Base-by-base conservation (phyloP, 2,888 invertebrate genomes). In the Lithophane semibrunnea region DNA sequence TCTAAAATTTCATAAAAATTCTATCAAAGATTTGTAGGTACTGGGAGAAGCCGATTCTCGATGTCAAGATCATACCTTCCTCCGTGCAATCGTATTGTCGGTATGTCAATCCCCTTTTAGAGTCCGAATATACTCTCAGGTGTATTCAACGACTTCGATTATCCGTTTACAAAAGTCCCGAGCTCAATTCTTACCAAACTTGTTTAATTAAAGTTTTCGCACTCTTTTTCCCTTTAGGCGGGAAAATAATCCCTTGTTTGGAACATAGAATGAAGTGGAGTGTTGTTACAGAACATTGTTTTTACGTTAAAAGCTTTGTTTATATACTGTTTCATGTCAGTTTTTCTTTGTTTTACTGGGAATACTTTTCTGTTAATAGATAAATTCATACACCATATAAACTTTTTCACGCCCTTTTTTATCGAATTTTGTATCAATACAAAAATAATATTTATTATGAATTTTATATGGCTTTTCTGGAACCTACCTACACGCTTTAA, bases 171-270 rank as follows among this genome's bases (percentile, higher is more conserved):
- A 94, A 94, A 95, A 95, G 95, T 96, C 95, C 93, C 89, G 90
- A 91, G 93, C 94, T 93, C 96, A 92, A 95, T 96, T 95, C 96
- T 92, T 94, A 92, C 94, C 94, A 92, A 96, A 96, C 95, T 96
- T 96, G 96, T 96, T 96, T 96, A 96, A 96, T 96, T 96, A 96
- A 96, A 96, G 94, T 96, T 96, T 94, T 95, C 94, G 93, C 95
- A 96, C 96, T 95, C 96, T 96, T 96, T 96, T 96, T 96, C 94
- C 96, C 96, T 95, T 95, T 93, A 94, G 95, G 94, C 94, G 94
- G 92, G 92, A 93, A 93, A 94, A 95, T 96, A 95, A 94, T 96
- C 95, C 94, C 93, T 93, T 92, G 92, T 93, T 93, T 86, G 88
- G 94, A 90, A 93, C 91, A 94, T 64, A 21, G 77, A 64, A 84